Conservation (phyloP, 2,113 vertebrate species). For the Coreoperca whiteheadi region DNA sequence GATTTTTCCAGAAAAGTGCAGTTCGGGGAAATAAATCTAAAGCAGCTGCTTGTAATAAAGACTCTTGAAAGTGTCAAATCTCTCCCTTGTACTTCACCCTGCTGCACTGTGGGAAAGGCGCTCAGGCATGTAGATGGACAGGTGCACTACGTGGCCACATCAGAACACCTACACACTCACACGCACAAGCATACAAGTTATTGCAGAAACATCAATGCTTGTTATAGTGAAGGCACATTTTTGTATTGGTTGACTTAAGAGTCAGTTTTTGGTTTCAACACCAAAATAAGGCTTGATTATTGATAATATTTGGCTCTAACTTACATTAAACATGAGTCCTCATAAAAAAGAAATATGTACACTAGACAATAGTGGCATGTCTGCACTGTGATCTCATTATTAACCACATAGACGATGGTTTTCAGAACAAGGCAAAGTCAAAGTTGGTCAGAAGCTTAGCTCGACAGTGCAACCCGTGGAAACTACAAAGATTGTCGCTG, state of each 20-base stretch:
- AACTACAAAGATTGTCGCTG: constrained; percentile 30
- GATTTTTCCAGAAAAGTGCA: constrained; percentile 80
- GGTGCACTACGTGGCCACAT: constrained; percentile 63
- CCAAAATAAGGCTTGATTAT: constrained; percentile 32
- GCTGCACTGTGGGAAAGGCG: constrained; percentile 59
- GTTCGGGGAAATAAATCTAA: constrained; percentile 73
- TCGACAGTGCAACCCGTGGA: constrained; percentile 15
- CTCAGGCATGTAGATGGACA: constrained; percentile 64
- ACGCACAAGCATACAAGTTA: background rate
- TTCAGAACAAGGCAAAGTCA: constrained; percentile 47
- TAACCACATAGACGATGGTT: constrained; percentile 19
- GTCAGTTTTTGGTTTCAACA: constrained; percentile 23
- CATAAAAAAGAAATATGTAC: constrained; percentile 56
- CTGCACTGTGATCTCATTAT: constrained; percentile 13
- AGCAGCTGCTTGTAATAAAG: constrained; percentile 81
- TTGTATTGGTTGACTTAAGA: constrained; percentile 12
- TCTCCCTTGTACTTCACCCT: constrained; percentile 52
- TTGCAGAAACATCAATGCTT: constrained; percentile 27
- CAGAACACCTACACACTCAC: constrained; percentile 16
- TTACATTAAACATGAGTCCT: constrained; percentile 47
- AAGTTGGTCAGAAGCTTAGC: constrained; percentile 32
- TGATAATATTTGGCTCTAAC: constrained; percentile 43
- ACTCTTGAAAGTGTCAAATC: constrained; percentile 70
- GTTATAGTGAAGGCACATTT: constrained; percentile 35
- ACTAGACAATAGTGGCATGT: constrained; percentile 39